A percentile compares a stretch with the other conserved stretches of the same genome.
Conservation (phyloP, 2,113 vertebrate genomes). For the Malurus melanocephalus region DNA sequence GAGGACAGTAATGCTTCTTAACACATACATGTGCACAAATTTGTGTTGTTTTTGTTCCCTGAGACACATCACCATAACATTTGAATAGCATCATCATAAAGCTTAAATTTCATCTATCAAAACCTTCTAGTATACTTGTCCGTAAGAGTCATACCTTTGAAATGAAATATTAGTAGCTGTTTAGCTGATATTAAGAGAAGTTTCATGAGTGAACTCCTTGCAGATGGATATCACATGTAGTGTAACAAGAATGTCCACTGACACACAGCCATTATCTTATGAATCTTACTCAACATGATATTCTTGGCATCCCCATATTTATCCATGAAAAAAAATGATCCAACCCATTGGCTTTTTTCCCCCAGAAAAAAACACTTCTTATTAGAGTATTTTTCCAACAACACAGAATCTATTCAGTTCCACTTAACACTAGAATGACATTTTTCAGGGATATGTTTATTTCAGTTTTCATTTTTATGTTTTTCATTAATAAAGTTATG, state of each 20-base stretch:
- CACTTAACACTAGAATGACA: neutral
- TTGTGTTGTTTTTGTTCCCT: neutral
- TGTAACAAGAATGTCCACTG: neutral
- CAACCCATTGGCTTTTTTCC: neutral
- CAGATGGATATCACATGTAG: neutral
- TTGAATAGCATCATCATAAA: neutral
- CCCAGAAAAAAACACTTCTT: neutral
- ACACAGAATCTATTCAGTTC: neutral
- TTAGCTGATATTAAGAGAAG: neutral
- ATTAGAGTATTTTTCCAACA: neutral
- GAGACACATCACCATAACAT: neutral
- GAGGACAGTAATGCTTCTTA: neutral
- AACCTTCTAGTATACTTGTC: neutral
- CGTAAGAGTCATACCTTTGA: neutral
- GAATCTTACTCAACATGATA: neutral
- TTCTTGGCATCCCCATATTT: neutral
- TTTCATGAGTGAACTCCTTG: neutral
- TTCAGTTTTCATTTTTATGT: neutral
- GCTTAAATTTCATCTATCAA: neutral
- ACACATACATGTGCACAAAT: fast-evolving
- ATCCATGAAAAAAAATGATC: neutral
- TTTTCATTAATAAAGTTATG: neutral
- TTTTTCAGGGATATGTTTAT: fast-evolving
- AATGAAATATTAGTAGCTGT: neutral
- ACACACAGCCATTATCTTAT: neutral